Base-by-base conservation (phyloP, 2,888 invertebrate species). In the Mycalesis mineus region DNA sequence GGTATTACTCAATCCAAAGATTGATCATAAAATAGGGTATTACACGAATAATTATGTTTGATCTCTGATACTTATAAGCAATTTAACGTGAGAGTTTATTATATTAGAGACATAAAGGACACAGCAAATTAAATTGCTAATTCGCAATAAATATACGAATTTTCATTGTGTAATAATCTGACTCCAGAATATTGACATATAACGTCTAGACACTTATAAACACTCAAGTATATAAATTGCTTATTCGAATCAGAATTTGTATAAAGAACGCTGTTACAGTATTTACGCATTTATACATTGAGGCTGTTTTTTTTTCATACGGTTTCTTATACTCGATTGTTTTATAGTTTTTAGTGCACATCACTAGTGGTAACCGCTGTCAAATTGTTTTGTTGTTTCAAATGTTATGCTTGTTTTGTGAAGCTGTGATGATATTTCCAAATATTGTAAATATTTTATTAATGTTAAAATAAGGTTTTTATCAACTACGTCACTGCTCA, bases 371-470 rank as follows among this genome's bases (percentile, higher is more conserved):
- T 74, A 73, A 72, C 77, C 74, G 68, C 71, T 69, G 69, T 72
- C 70, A 69, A 71, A 79, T 79, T 80, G 82, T 87, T 88, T 84
- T 87, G 84, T 88, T 88, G 69, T 83, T 79, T 71, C 73, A 75
- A 42, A 79, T 82, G 84, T 88, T 88, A 84, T 80, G 85, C 86
- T 88, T 88, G 84, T 88, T 88, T 88, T 81, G 88, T 88, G 87
- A 86, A 81, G 88, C 89, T 89, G 89, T 89, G 89, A 89, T 89
- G 86, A 87, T 77, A 80, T 84, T 82, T 78, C 89, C 89, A 89
- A 89, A 89, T 87, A 88, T 80, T 88, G 88, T 89, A 88, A 80
- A 88, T 88, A 87, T 80, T 81, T 82, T 84, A 83, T 81, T 80
- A 85, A 81, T 81, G 82, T 86, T 87, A 72, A 22, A 64, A 71